phyloP scores from a whole-genome alignment of 2,797 vertebrate species.

The Delichon dasypus region DNA sequence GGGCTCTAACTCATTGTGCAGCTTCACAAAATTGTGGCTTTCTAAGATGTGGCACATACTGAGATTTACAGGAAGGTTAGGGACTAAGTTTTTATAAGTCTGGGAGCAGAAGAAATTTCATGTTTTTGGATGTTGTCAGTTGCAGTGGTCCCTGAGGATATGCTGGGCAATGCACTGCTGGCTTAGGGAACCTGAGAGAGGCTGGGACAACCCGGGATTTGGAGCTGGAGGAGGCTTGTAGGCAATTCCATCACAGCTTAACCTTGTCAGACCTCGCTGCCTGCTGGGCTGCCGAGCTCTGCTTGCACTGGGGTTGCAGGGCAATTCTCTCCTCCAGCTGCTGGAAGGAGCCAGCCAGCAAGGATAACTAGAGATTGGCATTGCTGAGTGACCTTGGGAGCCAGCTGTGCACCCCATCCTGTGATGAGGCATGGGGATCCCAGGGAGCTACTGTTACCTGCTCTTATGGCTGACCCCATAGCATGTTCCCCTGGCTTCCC shows the following conservation, averaged over 20 bases:
- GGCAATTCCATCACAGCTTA: neutral
- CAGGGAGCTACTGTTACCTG: accelerated
- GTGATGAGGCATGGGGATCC: neutral
- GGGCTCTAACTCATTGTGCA: neutral
- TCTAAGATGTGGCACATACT: neutral
- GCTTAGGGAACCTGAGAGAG: neutral
- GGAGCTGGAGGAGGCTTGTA: neutral
- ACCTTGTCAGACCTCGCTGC: slow-evolving; percentile 24
- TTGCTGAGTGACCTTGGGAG: neutral
- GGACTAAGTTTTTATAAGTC: neutral
- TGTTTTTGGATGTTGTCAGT: neutral
- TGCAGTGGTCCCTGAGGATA: neutral
- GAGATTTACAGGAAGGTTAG: neutral
- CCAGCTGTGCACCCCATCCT: neutral
- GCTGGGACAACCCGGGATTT: neutral
- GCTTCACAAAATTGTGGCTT: neutral
- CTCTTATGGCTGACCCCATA: accelerated
- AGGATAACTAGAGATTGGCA: neutral
- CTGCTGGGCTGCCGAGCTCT: neutral
- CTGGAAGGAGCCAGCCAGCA: neutral
- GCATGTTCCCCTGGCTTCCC: neutral
- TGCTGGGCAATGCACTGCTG: neutral
- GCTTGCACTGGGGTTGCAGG: neutral
- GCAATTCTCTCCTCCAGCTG: neutral
- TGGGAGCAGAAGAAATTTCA: neutral